A percentile compares a stretch with the other conserved stretches of the same genome.
Evolutionary conservation across 2,797 vertebrate genomes (phyloP).

Genomic region (Poecilia wingei): DNA sequence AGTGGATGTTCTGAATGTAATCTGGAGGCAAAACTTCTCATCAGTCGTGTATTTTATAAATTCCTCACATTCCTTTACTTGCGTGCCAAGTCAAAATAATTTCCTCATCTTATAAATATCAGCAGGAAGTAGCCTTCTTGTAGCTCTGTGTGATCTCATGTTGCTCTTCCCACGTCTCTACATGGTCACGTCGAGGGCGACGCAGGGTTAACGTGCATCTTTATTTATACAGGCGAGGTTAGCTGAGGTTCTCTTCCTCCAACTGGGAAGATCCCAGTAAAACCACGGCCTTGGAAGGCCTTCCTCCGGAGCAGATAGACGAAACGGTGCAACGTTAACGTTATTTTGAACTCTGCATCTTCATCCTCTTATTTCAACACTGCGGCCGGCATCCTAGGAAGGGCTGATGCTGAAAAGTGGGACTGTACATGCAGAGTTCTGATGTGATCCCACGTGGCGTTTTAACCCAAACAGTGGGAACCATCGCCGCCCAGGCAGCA

Average conservation of each 20-base stretch:
- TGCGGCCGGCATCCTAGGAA: background rate
- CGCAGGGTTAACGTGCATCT: conserved; percentile 35
- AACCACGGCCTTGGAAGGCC: conserved; percentile 25
- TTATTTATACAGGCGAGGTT: conserved; percentile 60
- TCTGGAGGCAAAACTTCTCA: background rate
- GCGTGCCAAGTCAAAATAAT: conserved; percentile 47
- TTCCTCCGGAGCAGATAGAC: background rate
- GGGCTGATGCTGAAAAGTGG: background rate
- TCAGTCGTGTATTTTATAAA: background rate
- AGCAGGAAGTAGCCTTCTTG: conserved; percentile 72
- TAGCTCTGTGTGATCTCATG: conserved; percentile 41
- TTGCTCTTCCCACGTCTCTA: conserved; percentile 8
- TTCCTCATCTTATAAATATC: conserved; percentile 50
- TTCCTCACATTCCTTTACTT: conserved; percentile 24
- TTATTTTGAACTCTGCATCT: background rate
- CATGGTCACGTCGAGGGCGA: background rate
- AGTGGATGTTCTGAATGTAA: background rate
- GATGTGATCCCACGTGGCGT: conserved; percentile 29
- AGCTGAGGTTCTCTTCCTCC: conserved; percentile 20
- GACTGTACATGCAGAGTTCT: background rate
- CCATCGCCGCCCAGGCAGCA: conserved; percentile 36
- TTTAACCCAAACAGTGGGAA: conserved; percentile 56
- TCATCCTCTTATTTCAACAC: background rate
- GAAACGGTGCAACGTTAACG: too few relatives aligned
- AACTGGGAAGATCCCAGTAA: conserved; percentile 36